Evolutionary conservation across 2,888 invertebrate genomes (phyloP).

Genomic region (Acanthococcus lagerstroemiae): DNA sequence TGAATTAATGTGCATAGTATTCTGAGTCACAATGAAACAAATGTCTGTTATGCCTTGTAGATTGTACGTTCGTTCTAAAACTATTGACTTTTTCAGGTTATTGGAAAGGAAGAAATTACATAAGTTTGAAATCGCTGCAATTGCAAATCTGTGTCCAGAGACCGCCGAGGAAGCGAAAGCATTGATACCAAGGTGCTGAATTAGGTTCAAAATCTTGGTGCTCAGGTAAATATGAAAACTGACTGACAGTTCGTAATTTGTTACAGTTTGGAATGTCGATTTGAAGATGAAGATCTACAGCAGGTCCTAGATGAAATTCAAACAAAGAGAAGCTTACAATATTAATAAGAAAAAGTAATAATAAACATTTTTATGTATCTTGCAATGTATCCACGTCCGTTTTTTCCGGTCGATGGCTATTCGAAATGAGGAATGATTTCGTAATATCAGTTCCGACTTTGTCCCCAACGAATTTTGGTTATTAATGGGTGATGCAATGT

Average conservation of each 20-base stretch:
- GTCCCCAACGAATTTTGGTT: no score
- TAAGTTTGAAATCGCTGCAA: constrained; percentile 93
- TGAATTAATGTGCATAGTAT: no score
- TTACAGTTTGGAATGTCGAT: constrained; percentile 76
- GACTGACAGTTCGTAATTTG: constrained; percentile 27
- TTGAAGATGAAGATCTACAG: constrained; percentile 96
- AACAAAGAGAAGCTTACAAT: constrained; percentile 95
- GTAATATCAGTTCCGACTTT: no score
- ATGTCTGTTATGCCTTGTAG: no score
- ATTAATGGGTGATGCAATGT: no score
- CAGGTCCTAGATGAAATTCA: constrained; percentile 95
- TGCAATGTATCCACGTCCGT: no score
- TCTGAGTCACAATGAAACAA: no score
- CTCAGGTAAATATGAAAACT: constrained; percentile 8
- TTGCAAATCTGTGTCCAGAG: constrained; percentile 98
- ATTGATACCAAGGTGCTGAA: constrained; percentile 57
- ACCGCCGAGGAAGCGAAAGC: constrained; percentile 97
- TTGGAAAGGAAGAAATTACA: constrained; percentile 90
- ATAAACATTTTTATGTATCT: no score
- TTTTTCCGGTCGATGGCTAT: background rate
- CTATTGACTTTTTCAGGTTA: constrained; percentile 52
- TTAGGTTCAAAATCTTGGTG: constrained; percentile 41
- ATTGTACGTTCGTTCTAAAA: no score
- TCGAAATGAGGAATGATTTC: background rate
- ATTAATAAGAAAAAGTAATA: constrained; percentile 51